Base-by-base conservation (phyloP, 2,888 invertebrate species). In the Mesorhabditis belari region DNA sequence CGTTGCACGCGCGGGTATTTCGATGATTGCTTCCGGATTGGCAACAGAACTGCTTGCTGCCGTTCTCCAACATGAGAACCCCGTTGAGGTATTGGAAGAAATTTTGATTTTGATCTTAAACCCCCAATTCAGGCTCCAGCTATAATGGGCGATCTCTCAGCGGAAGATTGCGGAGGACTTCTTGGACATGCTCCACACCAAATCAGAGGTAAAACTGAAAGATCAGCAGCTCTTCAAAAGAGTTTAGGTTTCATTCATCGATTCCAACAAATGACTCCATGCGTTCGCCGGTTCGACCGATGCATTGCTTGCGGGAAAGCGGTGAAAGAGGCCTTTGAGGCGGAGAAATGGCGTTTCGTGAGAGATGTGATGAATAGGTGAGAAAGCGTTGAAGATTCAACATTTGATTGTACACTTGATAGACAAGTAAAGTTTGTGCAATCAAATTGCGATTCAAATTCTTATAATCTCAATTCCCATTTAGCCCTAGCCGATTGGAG, bases 31-130 rank as follows among this genome's bases (percentile, higher is more conserved):
- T 5, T 70, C 76, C 23, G 78, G 74, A 3, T 84, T 93, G 62
- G 92, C 92, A 0, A 93, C 91, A 0, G 98, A 98, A 83, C 82
- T 98, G 55, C 85, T 94, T 49, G 87, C 92, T 0, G 88, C 90
- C 0, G 71, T 94, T 51, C 83, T 92, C 28, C 94, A 95, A 80
- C 93, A 95, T 84, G 88, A 89, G 2, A 82, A 87, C 88, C 90
- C 84, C 78, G 73, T 69, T 5, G 60, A 55, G 44, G 71, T 67
- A 9, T 63, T 66, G 5, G 69, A 65, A 6, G 26, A 55, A 25
- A n/a, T n/a, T 17, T 35, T 17, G 12, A 35, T 35, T 35, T 35
- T 17, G 12, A 35, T 35, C n/a, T 74, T 21, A 9, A 35, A 35
- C n/a, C 12, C 44, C n/a, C n/a, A 35, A 9, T 35, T 17, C n/a